Percentiles rank a stretch among this genome's conserved stretches.
Conservation (phyloP, 2,113 vertebrate species). For the Campylomormyrus tamandua region DNA sequence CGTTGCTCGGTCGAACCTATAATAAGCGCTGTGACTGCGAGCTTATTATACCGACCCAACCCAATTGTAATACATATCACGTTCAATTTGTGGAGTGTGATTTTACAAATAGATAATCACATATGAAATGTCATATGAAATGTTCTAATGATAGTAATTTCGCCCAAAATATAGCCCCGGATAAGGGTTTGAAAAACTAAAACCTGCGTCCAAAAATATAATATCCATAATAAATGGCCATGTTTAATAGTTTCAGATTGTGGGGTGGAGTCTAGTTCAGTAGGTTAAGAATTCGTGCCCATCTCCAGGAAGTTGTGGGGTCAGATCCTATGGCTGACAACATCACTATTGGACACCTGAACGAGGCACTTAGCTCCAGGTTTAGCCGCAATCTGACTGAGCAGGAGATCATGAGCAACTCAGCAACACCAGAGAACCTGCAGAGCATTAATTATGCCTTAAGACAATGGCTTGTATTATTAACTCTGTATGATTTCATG, state of each 20-base stretch:
- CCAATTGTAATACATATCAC: not conserved
- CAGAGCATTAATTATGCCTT: conserved; percentile 22
- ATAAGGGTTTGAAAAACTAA: not conserved
- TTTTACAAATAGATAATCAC: not conserved
- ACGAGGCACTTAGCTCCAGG: not conserved
- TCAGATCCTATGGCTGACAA: not conserved
- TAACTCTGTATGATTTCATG: conserved; percentile 37
- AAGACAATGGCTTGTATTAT: conserved; percentile 28
- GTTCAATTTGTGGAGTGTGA: not conserved
- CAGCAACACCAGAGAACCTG: conserved; percentile 22
- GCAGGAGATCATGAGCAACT: not conserved
- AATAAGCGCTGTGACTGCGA: not conserved
- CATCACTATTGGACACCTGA: not conserved
- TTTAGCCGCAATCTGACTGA: not conserved
- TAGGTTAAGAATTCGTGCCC: not conserved
- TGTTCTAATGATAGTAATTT: not conserved
- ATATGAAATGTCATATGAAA: not conserved
- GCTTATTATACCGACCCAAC: not conserved
- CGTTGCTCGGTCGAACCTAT: not conserved
- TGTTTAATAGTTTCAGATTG: not conserved
- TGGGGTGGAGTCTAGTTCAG: not conserved
- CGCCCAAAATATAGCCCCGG: not conserved
- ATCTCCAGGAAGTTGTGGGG: not conserved
- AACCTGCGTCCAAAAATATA: not conserved
- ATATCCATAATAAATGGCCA: not conserved